These are phyloP conservation scores for Gonatopus flavifemur DNA, from an alignment of 1,140 invertebrate genomes.

Conservation along the genomic window DNA sequence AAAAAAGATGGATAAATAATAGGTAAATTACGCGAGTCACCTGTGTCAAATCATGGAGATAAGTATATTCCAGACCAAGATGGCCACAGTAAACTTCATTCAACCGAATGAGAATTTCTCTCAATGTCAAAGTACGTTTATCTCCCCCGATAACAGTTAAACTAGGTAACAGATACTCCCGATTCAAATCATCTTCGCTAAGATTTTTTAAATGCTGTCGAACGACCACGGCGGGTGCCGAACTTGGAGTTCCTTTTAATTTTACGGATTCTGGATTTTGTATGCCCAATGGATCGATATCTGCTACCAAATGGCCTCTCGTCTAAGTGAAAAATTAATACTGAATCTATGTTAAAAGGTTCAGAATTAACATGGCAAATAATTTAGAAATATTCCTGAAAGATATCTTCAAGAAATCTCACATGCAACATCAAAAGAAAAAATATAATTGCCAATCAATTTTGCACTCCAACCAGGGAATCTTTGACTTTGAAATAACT, in stretches of 20 bases:
- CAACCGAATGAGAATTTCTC: slow-evolving; percentile 77
- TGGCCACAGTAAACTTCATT: slow-evolving; percentile 70
- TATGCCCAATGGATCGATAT: slow-evolving; percentile 73
- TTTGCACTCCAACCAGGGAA: no score
- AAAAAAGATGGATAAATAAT: no score
- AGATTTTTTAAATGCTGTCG: slow-evolving; percentile 48
- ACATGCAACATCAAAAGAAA: no score
- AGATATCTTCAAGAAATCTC: no score
- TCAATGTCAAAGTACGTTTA: slow-evolving; percentile 60
- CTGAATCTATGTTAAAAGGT: no score
- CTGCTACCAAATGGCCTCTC: slow-evolving; percentile 79
- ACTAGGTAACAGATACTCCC: slow-evolving; percentile 67
- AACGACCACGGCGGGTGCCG: slow-evolving; percentile 40
- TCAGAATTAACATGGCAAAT: no score
- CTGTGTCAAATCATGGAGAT: slow-evolving; percentile 70
- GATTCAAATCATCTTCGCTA: slow-evolving; percentile 68
- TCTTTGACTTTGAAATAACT: no score
- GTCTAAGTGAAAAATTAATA: no score
- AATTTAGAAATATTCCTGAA: no score
- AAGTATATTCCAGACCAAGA: slow-evolving; percentile 87
- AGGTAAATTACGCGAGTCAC: not conserved
- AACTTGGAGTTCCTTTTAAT: slow-evolving; percentile 37
- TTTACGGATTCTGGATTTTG: slow-evolving; percentile 48
- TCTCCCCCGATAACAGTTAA: slow-evolving; percentile 73
- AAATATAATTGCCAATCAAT: no score